A percentile compares a stretch with the other conserved stretches of the same genome.
Conservation (phyloP, 2,113 vertebrate genomes). For the Sorex araneus region DNA sequence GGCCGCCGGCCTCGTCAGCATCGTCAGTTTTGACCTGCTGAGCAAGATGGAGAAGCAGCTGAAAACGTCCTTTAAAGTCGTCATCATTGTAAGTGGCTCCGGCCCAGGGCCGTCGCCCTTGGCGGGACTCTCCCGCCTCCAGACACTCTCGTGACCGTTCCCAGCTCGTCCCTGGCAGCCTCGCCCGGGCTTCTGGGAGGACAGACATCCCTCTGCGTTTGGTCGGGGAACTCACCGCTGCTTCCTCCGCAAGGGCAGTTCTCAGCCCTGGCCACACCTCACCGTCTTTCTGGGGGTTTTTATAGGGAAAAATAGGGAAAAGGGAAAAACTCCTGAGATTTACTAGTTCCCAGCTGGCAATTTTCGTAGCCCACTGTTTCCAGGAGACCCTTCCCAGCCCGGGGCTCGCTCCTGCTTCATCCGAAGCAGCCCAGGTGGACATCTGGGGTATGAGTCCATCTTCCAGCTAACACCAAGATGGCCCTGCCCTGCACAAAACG, state of each 20-base stretch:
- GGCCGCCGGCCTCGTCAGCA: slow-evolving; percentile 92
- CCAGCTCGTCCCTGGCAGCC: neutral
- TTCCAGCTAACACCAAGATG: neutral
- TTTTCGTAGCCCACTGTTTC: no score
- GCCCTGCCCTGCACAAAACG: neutral
- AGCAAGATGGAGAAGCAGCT: slow-evolving; percentile 94
- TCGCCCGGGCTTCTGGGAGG: neutral
- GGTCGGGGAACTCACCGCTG: neutral
- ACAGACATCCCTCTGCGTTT: slow-evolving; percentile 10
- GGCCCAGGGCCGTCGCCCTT: neutral
- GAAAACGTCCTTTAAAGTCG: slow-evolving; percentile 92
- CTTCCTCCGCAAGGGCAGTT: neutral
- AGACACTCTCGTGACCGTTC: neutral
- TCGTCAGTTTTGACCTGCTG: slow-evolving; percentile 98
- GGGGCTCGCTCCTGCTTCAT: no score
- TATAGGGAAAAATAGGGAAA: no score
- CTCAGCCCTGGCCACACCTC: neutral
- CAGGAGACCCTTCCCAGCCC: no score
- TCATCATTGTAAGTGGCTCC: slow-evolving; percentile 94
- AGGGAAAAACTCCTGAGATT: no score
- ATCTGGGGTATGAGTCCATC: no score
- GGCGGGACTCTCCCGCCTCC: neutral
- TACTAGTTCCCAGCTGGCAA: no score
- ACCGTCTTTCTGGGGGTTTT: neutral
- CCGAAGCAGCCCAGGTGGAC: no score